Percentiles rank a stretch among this genome's conserved stretches.
These are phyloP conservation scores for Bombus pyrosoma DNA, from an alignment of 1,140 invertebrate genomes.

Conservation along the genomic window DNA sequence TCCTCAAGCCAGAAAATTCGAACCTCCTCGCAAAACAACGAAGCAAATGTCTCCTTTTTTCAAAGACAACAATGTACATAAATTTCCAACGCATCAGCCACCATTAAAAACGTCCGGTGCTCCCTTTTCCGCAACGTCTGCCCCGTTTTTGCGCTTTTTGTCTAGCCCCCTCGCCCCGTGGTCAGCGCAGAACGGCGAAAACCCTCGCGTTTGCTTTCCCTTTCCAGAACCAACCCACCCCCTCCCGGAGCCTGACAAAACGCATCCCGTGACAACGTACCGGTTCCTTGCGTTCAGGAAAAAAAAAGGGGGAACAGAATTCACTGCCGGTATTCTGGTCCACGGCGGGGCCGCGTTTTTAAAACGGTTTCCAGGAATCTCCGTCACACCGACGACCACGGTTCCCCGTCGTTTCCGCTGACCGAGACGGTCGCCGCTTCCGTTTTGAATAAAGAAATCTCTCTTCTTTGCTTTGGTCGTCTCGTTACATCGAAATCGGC, in stretches of 20 bases:
- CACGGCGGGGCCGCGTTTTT: conserved; percentile 13
- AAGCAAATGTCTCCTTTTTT: neutral
- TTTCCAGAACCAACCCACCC: neutral
- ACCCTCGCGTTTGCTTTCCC: conserved; percentile 4
- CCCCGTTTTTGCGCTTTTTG: conserved; percentile 13
- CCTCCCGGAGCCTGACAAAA: conserved; percentile 10
- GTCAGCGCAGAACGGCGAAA: neutral
- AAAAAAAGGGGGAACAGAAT: conserved; percentile 25
- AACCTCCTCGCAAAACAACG: neutral
- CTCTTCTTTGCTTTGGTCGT: neutral
- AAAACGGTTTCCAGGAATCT: neutral
- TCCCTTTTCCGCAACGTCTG: conserved; percentile 23
- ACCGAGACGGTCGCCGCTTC: conserved; percentile 15
- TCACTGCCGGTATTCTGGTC: conserved; percentile 36
- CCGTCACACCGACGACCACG: neutral
- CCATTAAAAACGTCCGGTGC: conserved; percentile 10
- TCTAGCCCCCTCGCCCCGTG: neutral
- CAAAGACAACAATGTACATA: conserved; percentile 1
- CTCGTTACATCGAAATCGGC: neutral
- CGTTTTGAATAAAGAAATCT: conserved; percentile 31
- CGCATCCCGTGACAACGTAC: conserved; percentile 24
- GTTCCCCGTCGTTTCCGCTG: conserved; percentile 17
- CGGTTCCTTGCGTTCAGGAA: conserved; percentile 18
- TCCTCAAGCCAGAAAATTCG: neutral
- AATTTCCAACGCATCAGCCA: conserved; percentile 23